A percentile compares a stretch with the other conserved stretches of the same genome.
Evolutionary conservation across 2,888 invertebrate genomes (phyloP).

Genomic region (Drosophila macrospina): DNA sequence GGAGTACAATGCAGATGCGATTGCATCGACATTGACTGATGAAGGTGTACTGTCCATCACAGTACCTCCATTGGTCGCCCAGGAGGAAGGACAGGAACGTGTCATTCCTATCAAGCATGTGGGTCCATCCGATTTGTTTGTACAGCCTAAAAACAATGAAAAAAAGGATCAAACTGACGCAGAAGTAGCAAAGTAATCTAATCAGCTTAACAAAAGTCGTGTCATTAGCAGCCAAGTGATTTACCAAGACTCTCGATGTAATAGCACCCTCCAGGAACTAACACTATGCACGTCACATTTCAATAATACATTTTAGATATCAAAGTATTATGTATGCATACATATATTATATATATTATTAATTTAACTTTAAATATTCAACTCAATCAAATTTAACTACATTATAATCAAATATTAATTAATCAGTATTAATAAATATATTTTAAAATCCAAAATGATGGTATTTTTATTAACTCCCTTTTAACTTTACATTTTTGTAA

Average conservation of each 20-base stretch:
- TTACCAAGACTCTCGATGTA: slow-evolving; percentile 64
- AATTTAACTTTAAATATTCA: slow-evolving; percentile 32
- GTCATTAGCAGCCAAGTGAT: slow-evolving; percentile 56
- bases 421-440: slow-evolving; percentile 66
- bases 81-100: slow-evolving; percentile 66
- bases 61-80: slow-evolving; percentile 86
- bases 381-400: slow-evolving; percentile 45
- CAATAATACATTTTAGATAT: slow-evolving; percentile 27
- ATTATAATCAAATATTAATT: slow-evolving; percentile 15
- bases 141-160: slow-evolving; percentile 54
- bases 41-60: slow-evolving; percentile 92
- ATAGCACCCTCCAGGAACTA: slow-evolving; percentile 52
- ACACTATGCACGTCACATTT: slow-evolving; percentile 54
- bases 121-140: slow-evolving; percentile 78
- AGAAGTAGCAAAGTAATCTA: slow-evolving; percentile 41
- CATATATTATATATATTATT: slow-evolving; percentile 23
- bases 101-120: slow-evolving; percentile 79
- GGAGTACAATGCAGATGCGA: slow-evolving; percentile 89
- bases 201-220: slow-evolving; percentile 8
- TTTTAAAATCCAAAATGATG: slow-evolving; percentile 39
- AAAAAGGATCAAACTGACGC: slow-evolving; percentile 48
- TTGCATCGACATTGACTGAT: slow-evolving; percentile 91
- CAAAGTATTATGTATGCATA: too few species aligned
- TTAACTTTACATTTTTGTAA: background rate
- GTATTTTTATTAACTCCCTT: background rate